Percentiles rank a stretch among this genome's conserved stretches.
These are phyloP conservation scores for Euzophera pinguis DNA, from an alignment of 2,888 invertebrate species.

Conservation along the genomic window DNA sequence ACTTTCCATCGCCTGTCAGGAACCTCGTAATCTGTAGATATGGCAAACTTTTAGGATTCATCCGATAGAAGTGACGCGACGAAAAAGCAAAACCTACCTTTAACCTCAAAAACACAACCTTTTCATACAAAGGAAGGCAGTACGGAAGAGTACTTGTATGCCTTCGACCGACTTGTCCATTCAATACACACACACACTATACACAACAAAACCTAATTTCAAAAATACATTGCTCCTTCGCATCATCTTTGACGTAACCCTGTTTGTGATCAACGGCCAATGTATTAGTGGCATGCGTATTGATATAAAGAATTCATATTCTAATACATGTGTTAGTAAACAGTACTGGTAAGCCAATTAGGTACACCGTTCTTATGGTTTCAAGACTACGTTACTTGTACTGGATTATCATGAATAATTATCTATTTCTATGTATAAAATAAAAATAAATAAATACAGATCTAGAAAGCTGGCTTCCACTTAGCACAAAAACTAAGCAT, in stretches of 20 bases:
- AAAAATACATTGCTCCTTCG: neutral
- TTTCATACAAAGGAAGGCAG: neutral
- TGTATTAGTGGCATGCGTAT: neutral
- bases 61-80: too few relatives aligned
- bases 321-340: neutral
- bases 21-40: too few relatives aligned
- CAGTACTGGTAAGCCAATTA: slow-evolving; percentile 1
- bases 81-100: too few relatives aligned
- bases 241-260: neutral
- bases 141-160: too few relatives aligned
- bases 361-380: slow-evolving; percentile 42
- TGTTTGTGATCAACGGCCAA: neutral
- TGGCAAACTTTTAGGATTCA: too few relatives aligned
- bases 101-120: too few relatives aligned
- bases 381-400: slow-evolving; percentile 31
- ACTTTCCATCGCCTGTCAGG: too few relatives aligned
- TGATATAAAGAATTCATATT: neutral
- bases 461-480: too few relatives aligned
- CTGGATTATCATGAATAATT: slow-evolving; percentile 16
- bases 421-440: neutral
- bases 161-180: neutral
- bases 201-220: neutral
- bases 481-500: too few relatives aligned
- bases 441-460: too few relatives aligned
- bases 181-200: neutral